Base-by-base conservation (phyloP, 2,113 vertebrate genomes). In the Engystomops pustulosus region DNA sequence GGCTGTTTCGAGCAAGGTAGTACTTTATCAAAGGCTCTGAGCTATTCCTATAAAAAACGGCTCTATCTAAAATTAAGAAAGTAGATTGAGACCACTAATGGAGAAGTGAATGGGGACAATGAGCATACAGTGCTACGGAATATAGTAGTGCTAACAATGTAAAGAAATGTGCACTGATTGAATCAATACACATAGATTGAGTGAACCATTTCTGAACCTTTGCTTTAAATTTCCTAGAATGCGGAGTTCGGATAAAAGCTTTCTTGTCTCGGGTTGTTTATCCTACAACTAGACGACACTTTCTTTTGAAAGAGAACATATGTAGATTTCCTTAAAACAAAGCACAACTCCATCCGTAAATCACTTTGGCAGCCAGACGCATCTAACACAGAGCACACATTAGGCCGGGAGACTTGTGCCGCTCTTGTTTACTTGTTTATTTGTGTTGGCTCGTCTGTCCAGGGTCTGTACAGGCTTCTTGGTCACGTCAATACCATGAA, bases 381-480 rank as follows among this genome's bases (percentile, higher is more conserved):
- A 82, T 82, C 36, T 3, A 60, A 58, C 69, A 72, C 69, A 36
- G 45, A 34, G 47, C 32, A 58, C 34, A 25, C 68, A 72, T 36
- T 27, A 45, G 79, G 34, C 65, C n/a, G 32, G 15, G 23, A 32
- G n/a, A 36, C 17, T 55, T 34, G 49, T 34, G 15, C 25, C 1
- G 49, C 47, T 30, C 68, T 68, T 81, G 58, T 84, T 65, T 78
- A 69, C 53, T 53, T 78, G 47, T 78, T 53, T 78, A 10, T 68
- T 68, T 77, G 44, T 45, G 58, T 45, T 51, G 25, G 25, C 55
- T 45, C 8, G 32, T 9, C 51, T 27, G 51, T 47, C n/a, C n/a
- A n/a, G n/a, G n/a, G 38, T 41, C 38, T 41, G 38, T 80, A 81
- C 84, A 49, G 8, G 72, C 74, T 0, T 25, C 79, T 87, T 88